Percentiles rank a stretch among this genome's conserved stretches.
Conservation (phyloP, 2,888 invertebrate species). For the Xanthorhoe designata region DNA sequence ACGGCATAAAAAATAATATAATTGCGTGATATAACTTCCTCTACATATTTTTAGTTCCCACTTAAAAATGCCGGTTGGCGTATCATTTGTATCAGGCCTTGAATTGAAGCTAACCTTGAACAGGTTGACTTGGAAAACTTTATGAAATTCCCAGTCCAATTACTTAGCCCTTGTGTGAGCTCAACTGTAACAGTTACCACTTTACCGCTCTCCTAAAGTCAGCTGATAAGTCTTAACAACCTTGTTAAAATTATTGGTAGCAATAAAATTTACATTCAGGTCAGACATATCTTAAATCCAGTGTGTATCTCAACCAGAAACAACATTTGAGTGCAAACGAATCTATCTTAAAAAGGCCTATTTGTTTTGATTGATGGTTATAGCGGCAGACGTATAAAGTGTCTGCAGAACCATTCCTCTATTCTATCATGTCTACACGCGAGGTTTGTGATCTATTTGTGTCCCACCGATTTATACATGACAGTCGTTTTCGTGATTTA, state of each 20-base stretch:
- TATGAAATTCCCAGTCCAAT: slow-evolving; percentile 6
- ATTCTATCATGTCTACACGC: slow-evolving; percentile 35
- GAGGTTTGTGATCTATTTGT: slow-evolving; percentile 39
- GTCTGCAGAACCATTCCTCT: slow-evolving; percentile 28
- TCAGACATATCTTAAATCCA: slow-evolving; percentile 18
- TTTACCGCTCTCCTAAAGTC: slow-evolving; percentile 5
- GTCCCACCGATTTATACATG: slow-evolving; percentile 34
- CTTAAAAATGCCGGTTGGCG: background rate
- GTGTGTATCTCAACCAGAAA: slow-evolving; percentile 5
- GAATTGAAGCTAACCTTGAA: background rate
- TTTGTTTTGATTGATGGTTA: slow-evolving; percentile 32
- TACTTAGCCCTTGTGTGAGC: slow-evolving; percentile 6
- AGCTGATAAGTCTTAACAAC: slow-evolving; percentile 12
- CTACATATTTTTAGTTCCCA: background rate
- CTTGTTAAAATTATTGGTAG: slow-evolving; percentile 16
- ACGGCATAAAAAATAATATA: background rate
- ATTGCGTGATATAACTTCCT: background rate
- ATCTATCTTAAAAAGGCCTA: slow-evolving; percentile 21
- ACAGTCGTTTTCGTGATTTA: slow-evolving; percentile 42
- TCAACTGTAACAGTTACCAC: slow-evolving; percentile 10
- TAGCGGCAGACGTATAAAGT: slow-evolving; percentile 12
- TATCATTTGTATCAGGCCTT: background rate
- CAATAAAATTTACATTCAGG: slow-evolving; percentile 19
- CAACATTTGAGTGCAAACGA: slow-evolving; percentile 16
- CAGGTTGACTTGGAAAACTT: background rate